Evolutionary conservation across 1,140 invertebrate species (phyloP).

Genomic region (Zaprionus taronus): DNA sequence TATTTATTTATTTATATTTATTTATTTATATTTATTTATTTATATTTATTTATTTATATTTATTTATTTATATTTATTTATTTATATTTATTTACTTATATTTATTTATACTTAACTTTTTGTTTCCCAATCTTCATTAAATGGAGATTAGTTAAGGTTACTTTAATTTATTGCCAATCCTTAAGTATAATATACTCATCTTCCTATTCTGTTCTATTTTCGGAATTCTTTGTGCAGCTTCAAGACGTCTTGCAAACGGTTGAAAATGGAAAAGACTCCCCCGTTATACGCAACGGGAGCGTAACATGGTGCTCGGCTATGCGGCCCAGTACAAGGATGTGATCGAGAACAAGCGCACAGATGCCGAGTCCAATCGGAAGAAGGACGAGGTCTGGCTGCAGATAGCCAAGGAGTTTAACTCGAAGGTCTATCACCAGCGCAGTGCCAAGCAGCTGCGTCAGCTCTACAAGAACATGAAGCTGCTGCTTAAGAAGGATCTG

Average conservation of each 20-base stretch:
- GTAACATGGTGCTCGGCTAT: slow-evolving; percentile 83
- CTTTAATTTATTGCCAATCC: neutral
- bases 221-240: slow-evolving; percentile 51
- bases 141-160: too few species aligned
- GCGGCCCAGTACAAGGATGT: slow-evolving; percentile 83
- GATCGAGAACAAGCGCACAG: slow-evolving; percentile 83
- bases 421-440: slow-evolving; percentile 79
- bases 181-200: neutral
- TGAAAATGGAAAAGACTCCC: slow-evolving; percentile 84
- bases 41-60: too few species aligned
- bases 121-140: too few species aligned
- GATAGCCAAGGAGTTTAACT: slow-evolving; percentile 83
- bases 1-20: too few species aligned
- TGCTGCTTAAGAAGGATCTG: slow-evolving; percentile 80
- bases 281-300: slow-evolving; percentile 84
- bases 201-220: neutral
- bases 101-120: too few species aligned
- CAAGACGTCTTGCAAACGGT: slow-evolving; percentile 83
- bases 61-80: too few species aligned
- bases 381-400: slow-evolving; percentile 83
- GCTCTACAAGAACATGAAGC: slow-evolving; percentile 83
- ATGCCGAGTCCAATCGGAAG: slow-evolving; percentile 83
- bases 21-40: too few species aligned
- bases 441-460: slow-evolving; percentile 80
- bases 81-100: too few species aligned